Base-by-base conservation (phyloP, 2,888 invertebrate species). In the Clistopyga incitator region DNA sequence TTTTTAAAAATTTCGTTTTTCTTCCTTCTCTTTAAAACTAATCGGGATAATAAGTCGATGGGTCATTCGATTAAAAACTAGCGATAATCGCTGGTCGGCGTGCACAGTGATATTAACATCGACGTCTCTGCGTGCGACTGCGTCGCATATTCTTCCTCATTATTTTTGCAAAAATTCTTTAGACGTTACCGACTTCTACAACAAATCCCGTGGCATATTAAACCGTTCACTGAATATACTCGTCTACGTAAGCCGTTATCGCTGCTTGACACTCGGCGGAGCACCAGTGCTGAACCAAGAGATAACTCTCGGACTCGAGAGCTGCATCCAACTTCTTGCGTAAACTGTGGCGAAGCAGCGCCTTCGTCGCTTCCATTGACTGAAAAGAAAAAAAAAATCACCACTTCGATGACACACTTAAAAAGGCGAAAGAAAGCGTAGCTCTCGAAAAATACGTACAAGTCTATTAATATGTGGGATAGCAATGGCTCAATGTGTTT, bases 231-330 rank as follows among this genome's bases (percentile, higher is more conserved):
- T 91, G 89, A 80, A 91, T 88, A 78, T 91, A 91, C 67, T 91
- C 93, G 38, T 92, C 90, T 20, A 93, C 89, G 75, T 93, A 92
- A 82, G 88, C 89, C 85, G 91, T 90, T 81, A 93, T 93, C 78
- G 92, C 91, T 84, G 93, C 94, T 91, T 96, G 97, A 87, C 97
- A 97, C 89, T 97, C 96, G 0, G 94, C 90, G 2, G 96, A 96
- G 84, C 95, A 95, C 97, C 97, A 98, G 89, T 96, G 96, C 85
- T 96, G 95, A 6, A 96, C 94, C 81, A 97, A 94, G 42, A 96
- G 93, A 88, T 95, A 95, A 78, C 95, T 95, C 92, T 97, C 97
- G 3, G 95, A 94, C 86, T 96, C 96, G 89, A 97, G 93, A 67
- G 95, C 94, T 34, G 94, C 93, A 87, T 95, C 95, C 84, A 95